These are phyloP conservation scores for Podilymbus podiceps DNA, from an alignment of 2,113 vertebrate genomes.

Conservation along the genomic window DNA sequence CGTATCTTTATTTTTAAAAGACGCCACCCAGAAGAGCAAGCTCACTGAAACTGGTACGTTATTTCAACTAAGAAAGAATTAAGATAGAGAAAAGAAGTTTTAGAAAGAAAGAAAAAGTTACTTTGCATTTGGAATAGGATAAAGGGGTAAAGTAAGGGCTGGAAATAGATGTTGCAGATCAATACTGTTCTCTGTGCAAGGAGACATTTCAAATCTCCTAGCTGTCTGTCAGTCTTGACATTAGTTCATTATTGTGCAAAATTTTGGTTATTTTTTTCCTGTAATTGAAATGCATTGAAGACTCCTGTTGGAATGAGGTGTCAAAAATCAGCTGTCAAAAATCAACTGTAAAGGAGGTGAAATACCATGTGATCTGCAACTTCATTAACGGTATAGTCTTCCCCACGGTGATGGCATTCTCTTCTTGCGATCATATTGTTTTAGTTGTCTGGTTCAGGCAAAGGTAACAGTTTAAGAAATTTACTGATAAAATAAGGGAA, in stretches of 20 bases:
- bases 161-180: conserved; percentile 5
- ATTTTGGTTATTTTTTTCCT: neutral
- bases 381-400: neutral
- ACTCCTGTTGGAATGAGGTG: neutral
- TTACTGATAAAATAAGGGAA: neutral
- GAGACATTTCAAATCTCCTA: neutral
- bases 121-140: neutral
- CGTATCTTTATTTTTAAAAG: neutral
- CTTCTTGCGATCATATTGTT: neutral
- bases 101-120: neutral
- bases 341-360: neutral
- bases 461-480: neutral
- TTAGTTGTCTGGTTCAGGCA: neutral
- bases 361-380: neutral
- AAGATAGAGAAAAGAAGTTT: neutral
- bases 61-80: neutral
- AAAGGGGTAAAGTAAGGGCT: neutral
- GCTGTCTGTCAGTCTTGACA: neutral
- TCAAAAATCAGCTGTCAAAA: conserved; percentile 23
- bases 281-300: neutral
- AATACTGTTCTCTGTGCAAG: neutral
- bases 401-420: neutral
- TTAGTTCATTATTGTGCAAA: neutral
- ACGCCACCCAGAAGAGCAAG: neutral
- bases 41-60: conserved; percentile 7